Evolutionary conservation across 1,140 invertebrate genomes (phyloP).

Genomic region (Notospermus geniculatus): DNA sequence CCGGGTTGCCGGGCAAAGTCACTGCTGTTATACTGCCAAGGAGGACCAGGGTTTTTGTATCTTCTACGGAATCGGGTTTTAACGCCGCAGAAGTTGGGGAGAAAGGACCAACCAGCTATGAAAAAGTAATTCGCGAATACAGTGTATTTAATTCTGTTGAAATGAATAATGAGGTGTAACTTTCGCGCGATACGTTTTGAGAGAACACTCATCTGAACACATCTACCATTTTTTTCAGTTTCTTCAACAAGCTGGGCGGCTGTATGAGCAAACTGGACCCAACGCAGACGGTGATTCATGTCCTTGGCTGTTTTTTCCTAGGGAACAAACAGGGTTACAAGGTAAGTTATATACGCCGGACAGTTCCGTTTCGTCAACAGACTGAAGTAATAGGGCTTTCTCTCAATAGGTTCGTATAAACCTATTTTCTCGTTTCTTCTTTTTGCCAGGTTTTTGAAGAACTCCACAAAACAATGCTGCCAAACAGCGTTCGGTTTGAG

Average conservation of each 20-base stretch:
- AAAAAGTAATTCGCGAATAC: too few species aligned
- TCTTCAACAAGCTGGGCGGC: background rate
- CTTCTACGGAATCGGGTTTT: background rate
- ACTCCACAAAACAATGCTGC: background rate
- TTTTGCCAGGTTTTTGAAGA: slow-evolving; percentile 4
- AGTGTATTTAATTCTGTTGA: too few species aligned
- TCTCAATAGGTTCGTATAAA: too few species aligned
- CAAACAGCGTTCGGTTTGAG: slow-evolving; percentile 2
- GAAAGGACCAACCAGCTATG: background rate
- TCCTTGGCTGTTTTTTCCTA: slow-evolving; percentile 6
- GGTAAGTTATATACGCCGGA: too few species aligned
- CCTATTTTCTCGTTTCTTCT: background rate
- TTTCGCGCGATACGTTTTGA: too few species aligned
- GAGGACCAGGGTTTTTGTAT: slow-evolving; percentile 5
- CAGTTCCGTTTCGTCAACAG: too few species aligned
- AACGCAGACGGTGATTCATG: background rate
- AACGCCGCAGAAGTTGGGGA: background rate
- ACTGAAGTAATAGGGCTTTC: too few species aligned
- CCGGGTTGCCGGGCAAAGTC: slow-evolving; percentile 6
- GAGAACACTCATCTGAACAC: too few species aligned
- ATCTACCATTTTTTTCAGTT: background rate
- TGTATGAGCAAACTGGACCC: slow-evolving; percentile 2
- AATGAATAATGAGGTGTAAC: too few species aligned
- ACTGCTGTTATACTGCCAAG: slow-evolving; percentile 1
- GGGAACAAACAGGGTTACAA: slow-evolving; percentile 1